A percentile compares a stretch with the other conserved stretches of the same genome.
phyloP scores from a whole-genome alignment of 2,113 vertebrate genomes.

The Typhlomys cinereus region DNA sequence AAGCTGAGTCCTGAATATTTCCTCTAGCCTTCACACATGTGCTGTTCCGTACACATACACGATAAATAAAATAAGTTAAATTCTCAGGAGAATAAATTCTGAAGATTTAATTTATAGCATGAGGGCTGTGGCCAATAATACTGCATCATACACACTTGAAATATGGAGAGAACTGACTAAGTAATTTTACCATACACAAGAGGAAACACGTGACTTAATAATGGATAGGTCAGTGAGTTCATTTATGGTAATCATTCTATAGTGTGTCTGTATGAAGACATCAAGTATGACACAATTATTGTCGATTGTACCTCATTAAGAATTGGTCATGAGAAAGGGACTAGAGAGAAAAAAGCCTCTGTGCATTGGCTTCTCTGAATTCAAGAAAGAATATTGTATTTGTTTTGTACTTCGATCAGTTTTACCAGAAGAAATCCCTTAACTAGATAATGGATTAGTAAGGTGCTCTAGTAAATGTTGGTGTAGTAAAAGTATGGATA shows the following conservation, averaged over 20 bases:
- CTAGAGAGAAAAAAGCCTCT: background rate
- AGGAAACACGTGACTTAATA: background rate
- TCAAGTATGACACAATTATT: background rate
- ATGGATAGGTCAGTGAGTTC: background rate
- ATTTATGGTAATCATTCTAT: background rate
- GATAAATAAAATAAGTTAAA: background rate
- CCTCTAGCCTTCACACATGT: no score
- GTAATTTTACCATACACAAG: background rate
- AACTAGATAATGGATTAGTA: background rate
- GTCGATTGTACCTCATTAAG: background rate
- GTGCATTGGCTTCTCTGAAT: background rate
- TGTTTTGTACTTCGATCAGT: background rate
- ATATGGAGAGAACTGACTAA: background rate
- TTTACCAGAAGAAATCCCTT: background rate
- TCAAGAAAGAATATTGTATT: background rate
- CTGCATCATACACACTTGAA: background rate
- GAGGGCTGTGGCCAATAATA: background rate
- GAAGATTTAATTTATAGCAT: background rate
- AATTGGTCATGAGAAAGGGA: background rate
- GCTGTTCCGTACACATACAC: no score
- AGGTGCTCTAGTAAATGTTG: background rate
- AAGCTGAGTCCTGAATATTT: no score
- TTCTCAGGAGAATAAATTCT: background rate
- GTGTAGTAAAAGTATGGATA: background rate
- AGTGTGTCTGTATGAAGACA: background rate